phyloP scores from a whole-genome alignment of 2,888 invertebrate species.

The Chloroclystis v-ata region DNA sequence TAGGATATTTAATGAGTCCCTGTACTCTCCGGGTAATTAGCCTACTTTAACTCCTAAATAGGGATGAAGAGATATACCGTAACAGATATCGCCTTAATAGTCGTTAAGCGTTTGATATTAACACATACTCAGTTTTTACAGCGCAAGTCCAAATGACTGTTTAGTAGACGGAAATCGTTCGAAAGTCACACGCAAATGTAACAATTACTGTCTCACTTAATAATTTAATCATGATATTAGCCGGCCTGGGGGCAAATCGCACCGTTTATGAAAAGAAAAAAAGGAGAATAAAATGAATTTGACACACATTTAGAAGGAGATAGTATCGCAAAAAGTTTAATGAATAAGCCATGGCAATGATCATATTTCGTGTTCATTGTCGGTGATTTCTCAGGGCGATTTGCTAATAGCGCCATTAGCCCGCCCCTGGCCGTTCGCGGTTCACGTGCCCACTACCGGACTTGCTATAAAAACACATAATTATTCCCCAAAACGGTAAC shows the following conservation, averaged over 20 bases:
- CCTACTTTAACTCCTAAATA: conserved; percentile 21
- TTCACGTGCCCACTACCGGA: conserved; percentile 63
- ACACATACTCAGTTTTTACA: conserved; percentile 23
- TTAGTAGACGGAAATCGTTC: conserved; percentile 49
- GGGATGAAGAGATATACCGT: conserved; percentile 20
- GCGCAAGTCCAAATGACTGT: conserved; percentile 23
- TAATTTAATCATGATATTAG: conserved; percentile 66
- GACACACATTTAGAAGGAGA: conserved; percentile 65
- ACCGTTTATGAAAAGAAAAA: conserved; percentile 53
- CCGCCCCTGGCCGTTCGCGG: conserved; percentile 47
- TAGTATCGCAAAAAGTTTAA: conserved; percentile 61
- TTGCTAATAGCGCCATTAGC: conserved; percentile 70
- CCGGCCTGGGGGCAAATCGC: conserved; percentile 52
- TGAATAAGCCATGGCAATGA: conserved; percentile 66
- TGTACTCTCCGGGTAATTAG: conserved; percentile 21
- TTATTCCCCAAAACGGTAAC: conserved; percentile 72
- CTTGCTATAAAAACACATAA: conserved; percentile 62
- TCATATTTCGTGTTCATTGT: conserved; percentile 72
- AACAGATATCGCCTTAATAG: conserved; percentile 19
- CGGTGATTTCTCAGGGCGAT: conserved; percentile 69
- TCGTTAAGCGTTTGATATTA: conserved; percentile 24
- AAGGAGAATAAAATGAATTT: conserved; percentile 37
- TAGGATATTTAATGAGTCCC: conserved; percentile 19
- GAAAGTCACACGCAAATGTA: conserved; percentile 55
- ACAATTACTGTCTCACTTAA: conserved; percentile 51